Base-by-base conservation (phyloP, 2,797 vertebrate species). In the Petrocephalus sullivani region DNA sequence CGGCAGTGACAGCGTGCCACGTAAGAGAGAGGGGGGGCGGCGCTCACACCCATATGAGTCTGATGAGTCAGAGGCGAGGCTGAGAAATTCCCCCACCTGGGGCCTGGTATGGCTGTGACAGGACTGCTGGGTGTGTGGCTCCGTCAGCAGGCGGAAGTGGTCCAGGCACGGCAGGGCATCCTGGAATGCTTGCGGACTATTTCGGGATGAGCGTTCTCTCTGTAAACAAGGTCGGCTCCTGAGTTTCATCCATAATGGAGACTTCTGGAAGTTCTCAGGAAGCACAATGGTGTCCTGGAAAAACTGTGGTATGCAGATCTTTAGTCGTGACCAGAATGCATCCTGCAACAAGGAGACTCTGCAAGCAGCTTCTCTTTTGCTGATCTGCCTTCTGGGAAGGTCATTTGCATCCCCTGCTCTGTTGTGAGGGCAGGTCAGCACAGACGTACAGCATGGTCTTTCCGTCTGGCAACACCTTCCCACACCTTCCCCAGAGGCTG, bases 361-460 rank as follows among this genome's bases (percentile, higher is more conserved):
- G 12, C 19, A 2, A 78, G 33, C 37, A 46, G 37, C 71, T 78
- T 78, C 71, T 78, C 14, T 46, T 41, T 78, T 33, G 71, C 33
- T 78, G 71, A 78, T 78, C 37, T 78, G 16, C 71, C 71, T 78
- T 46, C 71, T 46, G 71, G 71, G 71, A 46, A 78, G 71, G 71
- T 78, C 37, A 7, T 78, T 41, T 12, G 16, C 6, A 4, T 41
- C 28, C 37, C 41, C 82, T 16, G 23, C 49, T 54, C 46, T 53
- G 21, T 51, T 83, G 10, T 1, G 82, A 84, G 49, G 82, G 82
- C 21, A 56, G 51, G 53, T 54, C 82, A 84, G 8, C 2, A 51
- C 49, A 56, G 82, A 56, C 21, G 81, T 83, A 10, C 49, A 83
- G 49, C 28, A 67, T 33, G 64, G 64, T 33, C 64, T 14, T 67